Base-by-base conservation (phyloP, 2,888 invertebrate genomes). In the Morinoia aosen region DNA sequence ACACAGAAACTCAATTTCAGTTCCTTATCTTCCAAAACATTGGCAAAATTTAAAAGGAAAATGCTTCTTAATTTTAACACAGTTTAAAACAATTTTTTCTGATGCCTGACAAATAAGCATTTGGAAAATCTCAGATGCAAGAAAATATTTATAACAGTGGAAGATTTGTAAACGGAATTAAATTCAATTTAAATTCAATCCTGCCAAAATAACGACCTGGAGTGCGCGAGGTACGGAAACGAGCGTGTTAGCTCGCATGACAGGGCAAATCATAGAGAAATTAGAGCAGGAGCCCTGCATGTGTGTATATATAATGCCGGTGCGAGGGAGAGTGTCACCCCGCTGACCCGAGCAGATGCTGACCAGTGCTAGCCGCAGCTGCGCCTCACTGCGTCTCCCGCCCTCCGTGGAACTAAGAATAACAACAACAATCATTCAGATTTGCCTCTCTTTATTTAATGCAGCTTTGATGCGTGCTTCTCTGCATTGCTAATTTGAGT, bases 291-390 rank as follows among this genome's bases (percentile, higher is more conserved):
- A 90, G 93, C 93, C 58, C 57, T 57, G 48, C 76, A 16, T 76
- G 33, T 76, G 33, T 76, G 25, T 76, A 76, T 76, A 33, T 61
- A 61, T 19, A 19, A 25, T 16, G 19, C 76, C 25, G 33, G 76
- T 76, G 57, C 57, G 33, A 33, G 93, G 93, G 48, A n/a, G 33
- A 48, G 56, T 16, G n/a, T 12, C 57, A 48, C 33, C 33, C 56
- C 93, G 14, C 7, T 93, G 93, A 93, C 93, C 93, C 33, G 57
- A 57, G 93, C 93, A 93, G 93, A 93, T 93, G 93, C 93, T 93
- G 48, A 57, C 93, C 56, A 90, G 11, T 16, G 8, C 57, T 58
- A 16, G 93, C 93, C 58, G 19, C 90, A 90, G 90, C 90, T 90
- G 90, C 90, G 14, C 90, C 48, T 25, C 33, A 76, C 76, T 10